Percentiles rank a stretch among this genome's conserved stretches.
These are phyloP conservation scores for Malurus splendens DNA, from an alignment of 2,797 vertebrate species.

Conservation along the genomic window DNA sequence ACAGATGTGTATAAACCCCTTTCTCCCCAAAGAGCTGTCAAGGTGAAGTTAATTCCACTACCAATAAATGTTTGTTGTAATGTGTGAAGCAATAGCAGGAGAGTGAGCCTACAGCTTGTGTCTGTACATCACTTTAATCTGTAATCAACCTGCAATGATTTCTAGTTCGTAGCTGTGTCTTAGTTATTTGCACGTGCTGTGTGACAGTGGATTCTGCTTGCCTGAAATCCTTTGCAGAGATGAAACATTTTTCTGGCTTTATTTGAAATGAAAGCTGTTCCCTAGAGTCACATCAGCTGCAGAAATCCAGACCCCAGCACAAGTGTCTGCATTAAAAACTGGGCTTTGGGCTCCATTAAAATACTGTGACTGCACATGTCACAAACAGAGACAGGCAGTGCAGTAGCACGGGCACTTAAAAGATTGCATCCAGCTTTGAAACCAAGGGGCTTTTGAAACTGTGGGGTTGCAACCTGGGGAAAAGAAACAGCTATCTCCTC, in stretches of 20 bases:
- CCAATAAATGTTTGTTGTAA: not conserved
- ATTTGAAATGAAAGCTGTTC: slow-evolving; percentile 33
- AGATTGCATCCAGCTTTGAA: slow-evolving; percentile 3
- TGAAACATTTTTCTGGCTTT: slow-evolving; percentile 9
- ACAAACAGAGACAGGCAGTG: not conserved
- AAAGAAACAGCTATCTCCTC: not conserved
- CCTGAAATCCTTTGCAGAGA: not conserved
- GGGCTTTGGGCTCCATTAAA: slow-evolving; percentile 12
- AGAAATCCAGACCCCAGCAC: slow-evolving; percentile 24
- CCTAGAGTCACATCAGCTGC: not conserved
- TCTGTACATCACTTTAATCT: not conserved
- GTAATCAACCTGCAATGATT: not conserved
- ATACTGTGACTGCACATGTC: not conserved
- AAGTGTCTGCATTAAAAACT: slow-evolving; percentile 14
- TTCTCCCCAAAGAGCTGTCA: not conserved
- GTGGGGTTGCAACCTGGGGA: not conserved
- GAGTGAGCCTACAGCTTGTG: not conserved
- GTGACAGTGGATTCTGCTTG: not conserved
- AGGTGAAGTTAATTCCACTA: not conserved
- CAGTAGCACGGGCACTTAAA: not conserved
- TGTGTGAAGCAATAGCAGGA: not conserved
- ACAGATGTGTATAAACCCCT: not conserved
- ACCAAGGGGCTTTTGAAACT: not conserved
- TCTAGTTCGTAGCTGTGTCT: not conserved
- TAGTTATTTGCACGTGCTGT: not conserved